phyloP scores from a whole-genome alignment of 1,140 invertebrate genomes.

The Sycophaga agraensis region DNA sequence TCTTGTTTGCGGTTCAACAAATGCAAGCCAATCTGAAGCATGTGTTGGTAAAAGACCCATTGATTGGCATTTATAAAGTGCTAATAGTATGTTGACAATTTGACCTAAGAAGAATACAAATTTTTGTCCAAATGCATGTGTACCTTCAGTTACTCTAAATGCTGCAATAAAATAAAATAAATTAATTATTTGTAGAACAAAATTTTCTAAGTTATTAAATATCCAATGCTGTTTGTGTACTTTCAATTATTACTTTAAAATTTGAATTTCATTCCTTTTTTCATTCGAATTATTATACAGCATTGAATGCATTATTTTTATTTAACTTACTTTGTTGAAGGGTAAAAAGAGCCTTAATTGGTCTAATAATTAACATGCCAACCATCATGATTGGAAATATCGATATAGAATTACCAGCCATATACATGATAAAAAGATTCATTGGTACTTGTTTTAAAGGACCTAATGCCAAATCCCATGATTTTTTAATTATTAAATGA shows the following conservation, averaged over 20 bases:
- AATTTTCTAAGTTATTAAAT: background rate
- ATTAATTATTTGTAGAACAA: background rate
- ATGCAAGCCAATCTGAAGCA: conserved; percentile 97
- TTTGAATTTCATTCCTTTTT: background rate
- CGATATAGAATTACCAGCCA: conserved; percentile 98
- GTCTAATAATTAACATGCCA: conserved; percentile 95
- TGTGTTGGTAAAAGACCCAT: conserved; percentile 98
- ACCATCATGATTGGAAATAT: conserved; percentile 99
- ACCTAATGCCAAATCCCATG: conserved; percentile 95
- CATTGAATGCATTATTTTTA: background rate
- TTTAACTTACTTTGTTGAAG: conserved; percentile 72
- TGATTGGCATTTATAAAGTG: conserved; percentile 97
- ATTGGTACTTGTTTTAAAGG: conserved; percentile 96
- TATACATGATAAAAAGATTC: conserved; percentile 99
- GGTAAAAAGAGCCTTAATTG: conserved; percentile 91
- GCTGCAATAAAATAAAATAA: conserved; percentile 57
- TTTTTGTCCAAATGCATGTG: conserved; percentile 87
- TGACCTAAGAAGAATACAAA: conserved; percentile 95
- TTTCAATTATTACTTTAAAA: too few species aligned
- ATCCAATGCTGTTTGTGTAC: too few species aligned
- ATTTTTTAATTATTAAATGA: conserved; percentile 88
- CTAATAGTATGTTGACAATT: conserved; percentile 87
- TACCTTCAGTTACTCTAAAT: conserved; percentile 96
- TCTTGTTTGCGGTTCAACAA: conserved; percentile 87
- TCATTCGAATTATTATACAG: background rate